Base-by-base conservation (phyloP, 2,888 invertebrate genomes). In the Agriopis aurantiaria region DNA sequence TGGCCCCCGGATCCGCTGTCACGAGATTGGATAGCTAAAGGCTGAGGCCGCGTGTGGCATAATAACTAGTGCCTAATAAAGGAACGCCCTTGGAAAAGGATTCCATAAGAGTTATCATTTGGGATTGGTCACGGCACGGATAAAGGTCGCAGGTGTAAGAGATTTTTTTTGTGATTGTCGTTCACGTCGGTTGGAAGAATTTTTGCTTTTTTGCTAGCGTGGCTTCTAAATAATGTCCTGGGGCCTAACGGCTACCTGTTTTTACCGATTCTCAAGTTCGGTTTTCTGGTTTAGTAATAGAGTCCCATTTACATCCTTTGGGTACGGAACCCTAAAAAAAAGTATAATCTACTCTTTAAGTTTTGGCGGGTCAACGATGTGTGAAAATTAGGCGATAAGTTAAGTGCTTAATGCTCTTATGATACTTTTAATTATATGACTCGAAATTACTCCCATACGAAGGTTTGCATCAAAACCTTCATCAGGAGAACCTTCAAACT, bases 11-110 rank as follows among this genome's bases (percentile, higher is more conserved):
- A 68, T 71, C 60, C 65, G 63, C 72, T 55, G 67, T 71, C 61
- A 58, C 63, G 48, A 68, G 69, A 69, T 75, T 73, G 69, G 75
- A 75, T 69, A 61, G 57, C 71, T 69, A 63, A 64, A 73, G 63
- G 73, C 68, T 45, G 51, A 60, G 59, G 53, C 64, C 56, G 60
- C 57, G 69, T 61, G 49, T 48, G 56, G 71, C 67, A 68, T 69
- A 65, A 69, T 66, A 71, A 71, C 58, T 64, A 67, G 53, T 7
- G 46, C 52, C 59, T 59, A 66, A 71, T 66, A 66, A 51, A 51
- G 46, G 61, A 61, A 17, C 59, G 55, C 53, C 68, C 65, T 65
- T 65, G 23, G 23, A 59, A 63, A 33, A 61, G 58, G 9, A 49
- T 62, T 52, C 52, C 58, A 57, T 63, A 68, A 68, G 58, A 68